Conservation (phyloP, 2,888 invertebrate genomes). For the Elegia similella region DNA sequence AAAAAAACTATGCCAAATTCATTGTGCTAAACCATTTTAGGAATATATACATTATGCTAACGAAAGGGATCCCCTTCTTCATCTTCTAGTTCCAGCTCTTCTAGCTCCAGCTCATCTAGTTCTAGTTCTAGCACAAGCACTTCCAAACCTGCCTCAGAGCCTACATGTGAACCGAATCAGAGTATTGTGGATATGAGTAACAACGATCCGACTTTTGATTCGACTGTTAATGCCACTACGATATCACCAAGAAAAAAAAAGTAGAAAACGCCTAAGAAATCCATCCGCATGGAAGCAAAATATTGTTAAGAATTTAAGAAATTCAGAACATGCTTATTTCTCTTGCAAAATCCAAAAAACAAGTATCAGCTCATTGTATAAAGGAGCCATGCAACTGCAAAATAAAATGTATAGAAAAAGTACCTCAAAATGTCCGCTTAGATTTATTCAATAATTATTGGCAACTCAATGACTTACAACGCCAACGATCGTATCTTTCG, state of each 20-base stretch:
- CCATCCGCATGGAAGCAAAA: slow-evolving; percentile 21
- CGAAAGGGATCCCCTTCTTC: no score
- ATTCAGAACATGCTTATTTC: slow-evolving; percentile 17
- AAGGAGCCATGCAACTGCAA: slow-evolving; percentile 25
- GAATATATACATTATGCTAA: no score
- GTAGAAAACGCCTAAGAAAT: slow-evolving; percentile 19
- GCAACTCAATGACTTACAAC: slow-evolving; percentile 18
- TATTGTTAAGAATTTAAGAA: slow-evolving; percentile 17
- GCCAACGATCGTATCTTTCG: slow-evolving; percentile 24
- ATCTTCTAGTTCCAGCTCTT: slow-evolving; percentile 2
- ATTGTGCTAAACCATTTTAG: no score
- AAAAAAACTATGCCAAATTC: no score
- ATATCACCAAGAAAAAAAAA: slow-evolving; percentile 11
- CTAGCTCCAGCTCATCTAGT: background rate
- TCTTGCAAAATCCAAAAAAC: slow-evolving; percentile 21
- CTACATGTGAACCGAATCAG: slow-evolving; percentile 2
- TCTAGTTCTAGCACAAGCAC: slow-evolving; percentile 2
- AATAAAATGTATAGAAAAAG: slow-evolving; percentile 23
- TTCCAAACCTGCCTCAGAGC: background rate
- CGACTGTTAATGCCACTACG: background rate
- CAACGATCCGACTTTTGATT: slow-evolving; percentile 14
- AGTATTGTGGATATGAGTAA: slow-evolving; percentile 16
- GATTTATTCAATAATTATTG: slow-evolving; percentile 22
- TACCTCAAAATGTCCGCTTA: slow-evolving; percentile 18
- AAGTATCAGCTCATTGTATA: slow-evolving; percentile 21